Conservation (phyloP, 2,888 invertebrate species). For the Caenorhabditis sulstoni region DNA sequence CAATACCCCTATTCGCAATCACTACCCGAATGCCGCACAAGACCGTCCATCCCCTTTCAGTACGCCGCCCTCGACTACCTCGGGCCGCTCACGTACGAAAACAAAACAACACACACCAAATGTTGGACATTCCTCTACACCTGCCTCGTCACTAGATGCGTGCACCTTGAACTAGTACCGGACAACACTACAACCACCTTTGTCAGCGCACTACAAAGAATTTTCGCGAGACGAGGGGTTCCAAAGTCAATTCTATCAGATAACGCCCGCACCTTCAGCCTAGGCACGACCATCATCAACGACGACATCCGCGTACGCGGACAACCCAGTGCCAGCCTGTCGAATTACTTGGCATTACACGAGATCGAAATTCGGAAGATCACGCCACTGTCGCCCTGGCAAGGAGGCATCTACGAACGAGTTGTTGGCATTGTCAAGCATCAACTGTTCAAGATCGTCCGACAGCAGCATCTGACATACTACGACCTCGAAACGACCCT, state of each 20-base stretch:
- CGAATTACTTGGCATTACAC: no score
- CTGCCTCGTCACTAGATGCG: constrained; percentile 81
- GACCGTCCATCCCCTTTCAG: constrained; percentile 73
- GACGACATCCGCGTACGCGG: background rate
- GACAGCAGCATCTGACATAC: no score
- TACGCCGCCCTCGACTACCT: constrained; percentile 80
- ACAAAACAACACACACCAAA: constrained; percentile 66
- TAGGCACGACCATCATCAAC: background rate
- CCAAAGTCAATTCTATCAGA: constrained; percentile 78
- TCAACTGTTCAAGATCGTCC: no score
- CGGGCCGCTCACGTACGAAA: constrained; percentile 80
- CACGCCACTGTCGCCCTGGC: no score
- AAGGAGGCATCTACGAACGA: no score
- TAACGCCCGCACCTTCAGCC: constrained; percentile 81
- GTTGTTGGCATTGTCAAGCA: no score
- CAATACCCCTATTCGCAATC: constrained; percentile 9
- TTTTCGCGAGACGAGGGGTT: constrained; percentile 78
- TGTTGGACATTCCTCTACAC: constrained; percentile 81
- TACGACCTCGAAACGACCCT: no score
- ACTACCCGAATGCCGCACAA: constrained; percentile 75
- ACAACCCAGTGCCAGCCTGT: background rate
- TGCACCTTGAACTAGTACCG: constrained; percentile 81
- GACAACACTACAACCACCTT: constrained; percentile 75
- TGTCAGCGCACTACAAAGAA: constrained; percentile 65
- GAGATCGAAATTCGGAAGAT: no score